Evolutionary conservation across 2,113 vertebrate species (phyloP).

Genomic region (Rhagologus leucostigma): DNA sequence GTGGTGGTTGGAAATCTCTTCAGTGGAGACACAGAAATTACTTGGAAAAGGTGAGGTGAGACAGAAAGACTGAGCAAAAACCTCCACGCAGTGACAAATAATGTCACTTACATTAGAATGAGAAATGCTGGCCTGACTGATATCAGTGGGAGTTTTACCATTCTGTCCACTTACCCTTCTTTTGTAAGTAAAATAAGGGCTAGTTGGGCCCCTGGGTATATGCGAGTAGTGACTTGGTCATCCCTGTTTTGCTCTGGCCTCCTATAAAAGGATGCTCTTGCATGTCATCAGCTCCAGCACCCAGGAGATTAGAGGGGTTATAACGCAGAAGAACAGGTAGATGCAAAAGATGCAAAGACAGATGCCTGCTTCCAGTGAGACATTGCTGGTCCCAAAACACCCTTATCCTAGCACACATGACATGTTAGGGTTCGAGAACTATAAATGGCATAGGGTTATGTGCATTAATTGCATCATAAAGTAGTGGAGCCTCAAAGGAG

Average conservation of each 20-base stretch:
- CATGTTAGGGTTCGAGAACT: rapidly evolving
- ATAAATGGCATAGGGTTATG: background rate
- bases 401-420: background rate
- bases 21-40: background rate
- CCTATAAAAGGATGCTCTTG: background rate
- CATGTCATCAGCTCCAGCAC: background rate
- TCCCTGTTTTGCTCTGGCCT: background rate
- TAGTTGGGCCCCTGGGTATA: background rate
- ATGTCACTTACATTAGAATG: background rate
- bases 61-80: background rate
- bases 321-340: background rate
- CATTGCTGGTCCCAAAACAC: background rate
- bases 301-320: background rate
- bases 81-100: background rate
- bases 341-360: background rate
- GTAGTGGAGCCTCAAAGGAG: background rate
- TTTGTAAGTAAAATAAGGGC: background rate
- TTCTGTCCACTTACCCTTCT: background rate
- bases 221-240: background rate
- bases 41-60: background rate
- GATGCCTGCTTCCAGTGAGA: background rate
- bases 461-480: constrained; percentile 15
- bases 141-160: background rate
- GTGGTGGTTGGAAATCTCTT: background rate
- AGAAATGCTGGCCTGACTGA: background rate